Base-by-base conservation (phyloP, 2,888 invertebrate species). In the Drosophila neotestacea region DNA sequence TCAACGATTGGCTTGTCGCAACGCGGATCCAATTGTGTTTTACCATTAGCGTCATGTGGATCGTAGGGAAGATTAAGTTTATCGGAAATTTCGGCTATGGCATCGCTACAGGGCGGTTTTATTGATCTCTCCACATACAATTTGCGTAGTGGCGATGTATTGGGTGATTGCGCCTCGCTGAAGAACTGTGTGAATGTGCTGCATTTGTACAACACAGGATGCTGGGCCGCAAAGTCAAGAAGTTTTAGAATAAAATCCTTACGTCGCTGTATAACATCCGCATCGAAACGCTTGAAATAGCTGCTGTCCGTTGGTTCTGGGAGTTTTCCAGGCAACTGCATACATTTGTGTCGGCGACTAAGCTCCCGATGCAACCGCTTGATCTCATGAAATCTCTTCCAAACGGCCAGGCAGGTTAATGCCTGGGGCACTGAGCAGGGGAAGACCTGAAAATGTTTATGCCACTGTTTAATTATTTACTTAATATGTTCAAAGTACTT, bases 351-450 rank as follows among this genome's bases (percentile, higher is more conserved):
- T 9, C 96, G 93, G 2, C 94, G 93, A 62, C 94, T 93, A 87
- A 98, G 94, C 65, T 95, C 95, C 60, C 95, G 94, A 90, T 97
- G 95, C 4, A 98, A 93, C n/a, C 95, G 95, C 91, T 96, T 97
- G 55, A 98, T 95, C 79, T 98, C 98, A 90, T 96, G 97, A 92
- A 96, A 98, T 36, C 98, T 94, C 90, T 97, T 98, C 97, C 97
- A 98, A 5, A 97, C 95, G 0, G 96, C 95, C 27, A 97, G 94
- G 86, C 96, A 96, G 0, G 97, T 97, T 10, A 96, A 93, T 4
- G 96, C 96, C 90, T 97, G 97, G 0, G 97, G 97, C 42, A 96
- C 95, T 28, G 95, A 94, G 73, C 95, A n/a, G 4, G 96, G 95
- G 92, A 96, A 97, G 56, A 97, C 94, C 97, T 97, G 11, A 36